These are phyloP conservation scores for Albula glossodonta DNA, from an alignment of 2,113 vertebrate species.

Conservation along the genomic window DNA sequence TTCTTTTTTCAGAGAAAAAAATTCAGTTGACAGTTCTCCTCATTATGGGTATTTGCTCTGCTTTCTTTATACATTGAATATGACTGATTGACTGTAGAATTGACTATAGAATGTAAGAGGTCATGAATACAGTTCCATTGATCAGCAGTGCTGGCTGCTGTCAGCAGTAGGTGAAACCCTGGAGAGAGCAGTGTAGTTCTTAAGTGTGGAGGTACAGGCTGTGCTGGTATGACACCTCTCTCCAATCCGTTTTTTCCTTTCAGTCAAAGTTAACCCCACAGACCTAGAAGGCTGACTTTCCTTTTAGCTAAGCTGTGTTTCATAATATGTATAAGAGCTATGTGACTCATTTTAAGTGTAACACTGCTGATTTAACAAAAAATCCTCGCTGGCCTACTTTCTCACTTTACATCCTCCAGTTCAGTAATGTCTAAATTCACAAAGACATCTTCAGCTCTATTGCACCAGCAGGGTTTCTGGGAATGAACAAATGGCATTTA, in stretches of 20 bases:
- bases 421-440: neutral
- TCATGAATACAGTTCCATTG: neutral
- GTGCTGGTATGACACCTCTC: neutral
- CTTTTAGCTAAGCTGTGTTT: no score
- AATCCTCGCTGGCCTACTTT: neutral
- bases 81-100: neutral
- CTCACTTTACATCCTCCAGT: neutral
- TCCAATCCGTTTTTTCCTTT: neutral
- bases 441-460: neutral
- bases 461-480: neutral
- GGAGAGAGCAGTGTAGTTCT: neutral
- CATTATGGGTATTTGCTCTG: neutral
- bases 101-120: neutral
- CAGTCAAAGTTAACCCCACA: neutral
- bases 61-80: neutral
- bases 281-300: neutral
- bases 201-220: neutral
- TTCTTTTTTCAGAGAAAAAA: neutral
- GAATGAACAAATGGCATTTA: neutral
- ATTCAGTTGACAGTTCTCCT: neutral
- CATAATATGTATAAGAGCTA: no score
- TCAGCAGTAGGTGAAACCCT: neutral
- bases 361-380: neutral
- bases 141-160: neutral
- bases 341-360: neutral